Base-by-base conservation (phyloP, 2,113 vertebrate genomes). In the Zapus hudsonius region DNA sequence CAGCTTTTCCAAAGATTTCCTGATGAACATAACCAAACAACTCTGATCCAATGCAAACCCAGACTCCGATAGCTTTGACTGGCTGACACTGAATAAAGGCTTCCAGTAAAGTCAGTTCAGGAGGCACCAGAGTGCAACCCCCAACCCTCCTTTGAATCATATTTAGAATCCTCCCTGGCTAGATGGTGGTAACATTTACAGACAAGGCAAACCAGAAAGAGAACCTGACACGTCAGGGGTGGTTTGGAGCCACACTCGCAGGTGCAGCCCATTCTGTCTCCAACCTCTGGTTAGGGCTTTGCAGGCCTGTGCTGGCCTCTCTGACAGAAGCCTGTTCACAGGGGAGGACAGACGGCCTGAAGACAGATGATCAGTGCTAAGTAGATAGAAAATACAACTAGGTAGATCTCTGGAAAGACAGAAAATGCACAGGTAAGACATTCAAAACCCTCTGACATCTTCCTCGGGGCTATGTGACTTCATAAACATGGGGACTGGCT, bases 241-340 rank as follows among this genome's bases (percentile, higher is more conserved):
- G 29, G 23, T 20, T 52, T 31, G 36, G 47, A 67, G 57, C 67
- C 25, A 17, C 57, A 40, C 22, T 6, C 15, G 22, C 40, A 33
- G 23, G 7, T 1, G 7, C 7, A 29, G 29, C 42, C 20, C 5
- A 2, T 20, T 3, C 42, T 40, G 13, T 52, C 52, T 52, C 52
- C 52, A 52, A 8, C 52, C n/a, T 57, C 81, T 36, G 33, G 31
- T 67, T 52, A 67, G 63, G 64, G 63, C 55, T 19, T 69, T 63
- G 25, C 29, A 10, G 0, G 0, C 23, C 10, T 0, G 9, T 1
- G 8, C 33, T 0, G 1, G 64, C n/a, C 31, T 55, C 16, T 11
- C 0, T 1, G 25, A n/a, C 1, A 2, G 57, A 79, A 44, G 52
- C 13, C 75, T 66, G 42, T 10, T 22, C 44, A 7, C 29, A 33